Percentiles rank a stretch among this genome's conserved stretches.
Conservation (phyloP, 1,140 invertebrate genomes). For the Anastrepha ludens region DNA sequence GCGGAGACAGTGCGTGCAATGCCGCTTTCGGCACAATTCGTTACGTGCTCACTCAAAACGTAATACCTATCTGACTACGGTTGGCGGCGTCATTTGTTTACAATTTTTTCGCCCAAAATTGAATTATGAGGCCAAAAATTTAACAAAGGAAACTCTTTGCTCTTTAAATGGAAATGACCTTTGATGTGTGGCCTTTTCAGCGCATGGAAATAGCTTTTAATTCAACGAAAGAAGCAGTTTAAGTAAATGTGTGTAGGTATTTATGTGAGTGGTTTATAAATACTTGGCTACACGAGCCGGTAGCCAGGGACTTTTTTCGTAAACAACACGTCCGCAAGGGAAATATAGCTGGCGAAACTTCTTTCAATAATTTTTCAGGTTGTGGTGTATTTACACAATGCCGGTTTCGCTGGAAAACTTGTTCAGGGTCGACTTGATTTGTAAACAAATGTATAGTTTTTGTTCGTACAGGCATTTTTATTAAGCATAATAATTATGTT, state of each 20-base stretch:
- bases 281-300: neutral
- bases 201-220: neutral
- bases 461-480: neutral
- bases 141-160: neutral
- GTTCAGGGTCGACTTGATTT: neutral
- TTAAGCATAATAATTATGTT: neutral
- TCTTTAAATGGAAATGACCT: slow-evolving; percentile 31
- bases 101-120: neutral
- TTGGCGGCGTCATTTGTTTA: neutral
- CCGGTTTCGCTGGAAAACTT: neutral
- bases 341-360: neutral
- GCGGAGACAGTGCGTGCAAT: no score
- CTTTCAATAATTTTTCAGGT: neutral
- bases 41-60: neutral
- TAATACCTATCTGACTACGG: neutral
- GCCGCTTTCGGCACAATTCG: neutral
- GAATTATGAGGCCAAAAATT: slow-evolving; percentile 16
- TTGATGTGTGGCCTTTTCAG: neutral
- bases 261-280: no score
- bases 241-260: no score
- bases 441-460: neutral
- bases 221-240: neutral
- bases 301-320: neutral
- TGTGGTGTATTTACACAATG: neutral
- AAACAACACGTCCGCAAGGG: neutral